A percentile compares a stretch with the other conserved stretches of the same genome.
Evolutionary conservation across 2,797 vertebrate species (phyloP).

Genomic region (Epinephelus coioides): DNA sequence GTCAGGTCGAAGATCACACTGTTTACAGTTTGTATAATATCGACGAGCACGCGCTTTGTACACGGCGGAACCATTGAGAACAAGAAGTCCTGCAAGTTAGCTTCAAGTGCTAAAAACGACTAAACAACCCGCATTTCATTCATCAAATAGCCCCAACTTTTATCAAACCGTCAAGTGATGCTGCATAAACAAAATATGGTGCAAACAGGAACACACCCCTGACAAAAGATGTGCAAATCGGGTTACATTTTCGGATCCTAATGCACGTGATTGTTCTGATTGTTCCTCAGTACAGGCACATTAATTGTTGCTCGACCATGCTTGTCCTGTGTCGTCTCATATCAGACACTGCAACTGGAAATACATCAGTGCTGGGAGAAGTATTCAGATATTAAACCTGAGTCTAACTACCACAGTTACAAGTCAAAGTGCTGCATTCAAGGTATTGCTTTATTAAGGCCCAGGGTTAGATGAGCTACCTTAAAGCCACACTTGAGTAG

Average conservation of each 20-base stretch:
- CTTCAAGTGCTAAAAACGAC: constrained; percentile 12
- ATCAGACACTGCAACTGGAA: neutral
- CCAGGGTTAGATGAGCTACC: too few species aligned
- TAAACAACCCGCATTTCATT: neutral
- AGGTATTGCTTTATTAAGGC: too few species aligned
- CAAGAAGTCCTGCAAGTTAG: constrained; percentile 55
- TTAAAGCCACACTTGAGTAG: too few species aligned
- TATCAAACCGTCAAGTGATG: too few species aligned
- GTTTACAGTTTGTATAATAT: constrained; percentile 51
- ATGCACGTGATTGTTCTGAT: too few species aligned
- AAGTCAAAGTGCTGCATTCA: too few species aligned
- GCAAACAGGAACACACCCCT: neutral
- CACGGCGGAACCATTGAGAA: constrained; percentile 40
- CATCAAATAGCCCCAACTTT: rapidly evolving
- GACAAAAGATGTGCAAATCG: neutral
- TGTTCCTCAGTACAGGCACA: too few species aligned
- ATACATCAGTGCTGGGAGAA: neutral
- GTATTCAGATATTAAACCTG: neutral
- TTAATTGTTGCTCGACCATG: too few species aligned
- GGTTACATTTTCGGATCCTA: too few species aligned
- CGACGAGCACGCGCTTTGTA: constrained; percentile 52
- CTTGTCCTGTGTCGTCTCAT: neutral
- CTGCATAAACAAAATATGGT: neutral
- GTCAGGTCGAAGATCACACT: neutral
- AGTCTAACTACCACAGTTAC: too few species aligned